Percentiles rank a stretch among this genome's conserved stretches.
phyloP scores from a whole-genome alignment of 2,888 invertebrate genomes.

The Theretra japonica region DNA sequence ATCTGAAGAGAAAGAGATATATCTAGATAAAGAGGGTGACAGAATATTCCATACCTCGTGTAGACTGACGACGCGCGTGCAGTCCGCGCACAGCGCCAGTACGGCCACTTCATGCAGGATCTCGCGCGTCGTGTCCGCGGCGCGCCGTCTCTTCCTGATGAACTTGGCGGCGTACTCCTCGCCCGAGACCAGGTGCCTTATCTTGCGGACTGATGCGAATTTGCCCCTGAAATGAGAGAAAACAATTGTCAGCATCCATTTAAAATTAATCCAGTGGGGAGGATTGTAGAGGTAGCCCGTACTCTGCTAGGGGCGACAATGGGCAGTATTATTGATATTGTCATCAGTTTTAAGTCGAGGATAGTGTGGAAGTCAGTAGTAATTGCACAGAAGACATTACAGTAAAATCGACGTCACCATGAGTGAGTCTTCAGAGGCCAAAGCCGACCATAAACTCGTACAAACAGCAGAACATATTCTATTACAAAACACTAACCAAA shows the following conservation, averaged over 20 bases:
- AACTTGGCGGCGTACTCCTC: slow-evolving; percentile 98
- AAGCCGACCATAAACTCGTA: no score
- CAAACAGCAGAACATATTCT: neutral
- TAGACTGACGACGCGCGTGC: slow-evolving; percentile 93
- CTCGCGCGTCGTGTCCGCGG: slow-evolving; percentile 93
- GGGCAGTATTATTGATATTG: no score
- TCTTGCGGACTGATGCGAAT: slow-evolving; percentile 97
- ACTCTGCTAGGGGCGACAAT: no score
- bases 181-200: slow-evolving; percentile 93
- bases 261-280: no score
- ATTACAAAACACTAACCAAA: neutral
- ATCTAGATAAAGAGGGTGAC: neutral
- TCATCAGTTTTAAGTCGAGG: no score
- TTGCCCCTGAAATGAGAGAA: slow-evolving; percentile 93
- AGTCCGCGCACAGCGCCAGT: slow-evolving; percentile 92
- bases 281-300: no score
- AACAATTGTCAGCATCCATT: neutral
- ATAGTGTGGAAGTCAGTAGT: no score
- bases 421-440: no score
- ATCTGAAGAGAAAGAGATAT: no score
- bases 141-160: slow-evolving; percentile 94
- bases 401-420: no score
- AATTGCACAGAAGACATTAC: no score
- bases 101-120: slow-evolving; percentile 98
- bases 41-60: slow-evolving; percentile 89